phyloP scores from a whole-genome alignment of 2,797 vertebrate genomes.

The Heteromormyrus szaboi region DNA sequence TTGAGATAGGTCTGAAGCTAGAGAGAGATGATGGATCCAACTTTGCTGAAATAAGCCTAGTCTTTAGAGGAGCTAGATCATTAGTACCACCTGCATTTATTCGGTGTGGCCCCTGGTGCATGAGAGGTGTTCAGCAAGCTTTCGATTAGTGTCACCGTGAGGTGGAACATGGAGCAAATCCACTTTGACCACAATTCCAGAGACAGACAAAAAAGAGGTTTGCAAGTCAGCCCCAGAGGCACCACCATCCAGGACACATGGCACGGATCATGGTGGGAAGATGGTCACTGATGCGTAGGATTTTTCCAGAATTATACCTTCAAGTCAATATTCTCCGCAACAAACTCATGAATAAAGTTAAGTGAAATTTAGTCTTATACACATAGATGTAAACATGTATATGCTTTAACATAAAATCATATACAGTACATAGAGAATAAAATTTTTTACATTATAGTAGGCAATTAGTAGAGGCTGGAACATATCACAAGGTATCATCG shows the following conservation, averaged over 20 bases:
- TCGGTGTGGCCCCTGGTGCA: background rate
- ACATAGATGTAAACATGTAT: background rate
- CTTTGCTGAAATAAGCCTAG: background rate
- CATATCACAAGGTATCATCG: background rate
- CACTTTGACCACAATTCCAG: background rate
- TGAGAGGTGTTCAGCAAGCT: background rate
- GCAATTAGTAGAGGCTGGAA: background rate
- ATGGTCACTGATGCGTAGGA: background rate
- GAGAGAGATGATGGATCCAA: too few species aligned
- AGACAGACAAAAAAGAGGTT: background rate
- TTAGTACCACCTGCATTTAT: background rate
- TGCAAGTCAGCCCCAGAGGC: background rate
- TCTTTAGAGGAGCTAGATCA: background rate
- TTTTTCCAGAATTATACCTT: background rate
- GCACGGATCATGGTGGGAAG: background rate
- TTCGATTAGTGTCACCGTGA: background rate
- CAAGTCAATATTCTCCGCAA: background rate
- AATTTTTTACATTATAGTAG: background rate
- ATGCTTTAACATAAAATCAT: background rate
- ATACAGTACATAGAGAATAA: background rate
- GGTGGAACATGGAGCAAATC: background rate
- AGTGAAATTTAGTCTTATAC: background rate
- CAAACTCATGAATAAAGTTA: background rate
- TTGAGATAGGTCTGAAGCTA: too few species aligned
- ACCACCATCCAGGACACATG: background rate